phyloP scores from a whole-genome alignment of 2,113 vertebrate species.

The Lycaon pictus region DNA sequence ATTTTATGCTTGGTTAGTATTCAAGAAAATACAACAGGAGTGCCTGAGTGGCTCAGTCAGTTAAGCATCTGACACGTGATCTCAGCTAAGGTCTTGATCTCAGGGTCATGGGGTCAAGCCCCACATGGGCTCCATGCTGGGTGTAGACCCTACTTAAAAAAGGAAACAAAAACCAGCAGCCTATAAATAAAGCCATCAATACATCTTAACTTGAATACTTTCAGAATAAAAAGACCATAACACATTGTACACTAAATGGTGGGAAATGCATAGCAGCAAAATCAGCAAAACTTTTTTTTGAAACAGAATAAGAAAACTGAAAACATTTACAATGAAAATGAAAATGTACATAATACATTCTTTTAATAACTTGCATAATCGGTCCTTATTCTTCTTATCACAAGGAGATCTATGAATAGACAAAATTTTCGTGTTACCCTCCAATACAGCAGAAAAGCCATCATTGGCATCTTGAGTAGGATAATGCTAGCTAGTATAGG shows the following conservation, averaged over 20 bases:
- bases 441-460: neutral
- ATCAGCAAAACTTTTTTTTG: neutral
- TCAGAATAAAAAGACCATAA: neutral
- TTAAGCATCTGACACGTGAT: neutral
- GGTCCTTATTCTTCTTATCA: neutral
- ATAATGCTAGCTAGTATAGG: neutral
- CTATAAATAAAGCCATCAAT: neutral
- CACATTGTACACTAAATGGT: neutral
- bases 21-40: neutral
- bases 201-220: slow-evolving; percentile 5
- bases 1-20: neutral
- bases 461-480: neutral
- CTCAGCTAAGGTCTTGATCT: neutral
- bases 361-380: neutral
- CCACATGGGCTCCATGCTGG: neutral
- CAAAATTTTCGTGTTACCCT: neutral
- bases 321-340: neutral
- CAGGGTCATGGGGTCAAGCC: neutral
- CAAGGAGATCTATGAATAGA: neutral
- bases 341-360: neutral
- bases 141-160: neutral
- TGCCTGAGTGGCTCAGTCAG: neutral
- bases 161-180: neutral
- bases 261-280: neutral
- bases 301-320: neutral